Evolutionary conservation across 2,113 vertebrate genomes (phyloP).

Genomic region (Aplodontia rufa): DNA sequence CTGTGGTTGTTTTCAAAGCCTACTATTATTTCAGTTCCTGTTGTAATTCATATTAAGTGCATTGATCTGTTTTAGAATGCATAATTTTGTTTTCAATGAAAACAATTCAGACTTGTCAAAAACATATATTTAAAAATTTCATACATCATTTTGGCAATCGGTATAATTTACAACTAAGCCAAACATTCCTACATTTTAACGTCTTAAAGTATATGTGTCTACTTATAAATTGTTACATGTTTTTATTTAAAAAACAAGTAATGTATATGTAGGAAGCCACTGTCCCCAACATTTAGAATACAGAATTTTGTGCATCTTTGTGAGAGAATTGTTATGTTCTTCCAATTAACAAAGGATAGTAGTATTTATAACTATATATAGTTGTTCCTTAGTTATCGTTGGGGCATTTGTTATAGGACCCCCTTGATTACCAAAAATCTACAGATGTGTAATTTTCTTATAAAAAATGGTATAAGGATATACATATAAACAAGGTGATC

Average conservation of each 20-base stretch:
- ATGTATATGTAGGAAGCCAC: background rate
- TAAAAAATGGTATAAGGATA: background rate
- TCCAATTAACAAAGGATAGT: constrained; percentile 11
- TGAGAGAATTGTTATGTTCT: background rate
- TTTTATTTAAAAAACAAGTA: constrained; percentile 51
- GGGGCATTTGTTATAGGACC: background rate
- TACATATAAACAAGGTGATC: background rate
- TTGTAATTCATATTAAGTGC: constrained; percentile 35
- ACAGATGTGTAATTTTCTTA: background rate
- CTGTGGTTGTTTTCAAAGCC: constrained; percentile 30
- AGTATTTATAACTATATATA: background rate
- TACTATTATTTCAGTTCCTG: constrained; percentile 61
- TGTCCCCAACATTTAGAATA: background rate
- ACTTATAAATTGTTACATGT: constrained; percentile 19
- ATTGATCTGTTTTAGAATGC: constrained; percentile 27
- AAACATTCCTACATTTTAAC: constrained; percentile 1
- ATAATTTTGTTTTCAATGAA: constrained; percentile 49
- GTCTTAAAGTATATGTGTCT: constrained; percentile 39
- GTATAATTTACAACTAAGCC: constrained; percentile 45
- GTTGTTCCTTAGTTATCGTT: background rate
- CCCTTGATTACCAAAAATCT: background rate
- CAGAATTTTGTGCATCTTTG: background rate
- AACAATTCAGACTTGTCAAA: constrained; percentile 46
- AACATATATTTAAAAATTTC: constrained; percentile 14
- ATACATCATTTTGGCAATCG: constrained; percentile 40